Evolutionary conservation across 2,888 invertebrate species (phyloP), one percentile per base, ranked within the genome.

Genomic region (Hydroisotoma schaefferi): DNA sequence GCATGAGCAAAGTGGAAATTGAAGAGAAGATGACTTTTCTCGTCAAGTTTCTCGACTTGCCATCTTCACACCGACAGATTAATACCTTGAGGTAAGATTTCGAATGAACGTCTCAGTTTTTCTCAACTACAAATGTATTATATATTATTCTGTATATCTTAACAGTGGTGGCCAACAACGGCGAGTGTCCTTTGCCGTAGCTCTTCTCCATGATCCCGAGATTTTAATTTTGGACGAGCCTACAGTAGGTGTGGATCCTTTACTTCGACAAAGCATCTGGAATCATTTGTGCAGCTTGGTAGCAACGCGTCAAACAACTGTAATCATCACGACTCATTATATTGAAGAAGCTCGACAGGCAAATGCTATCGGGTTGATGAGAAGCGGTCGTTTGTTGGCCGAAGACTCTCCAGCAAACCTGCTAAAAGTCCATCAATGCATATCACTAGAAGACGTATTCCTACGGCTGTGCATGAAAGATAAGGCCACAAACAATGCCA

Each of bases 181-280:
- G 56, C 83, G 94, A 63, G 92, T 93, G 0, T 93, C 93, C 0
- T 91, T 94, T 77, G 90, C 93, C 1, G 91, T 92, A 33, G 93
- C 93, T 0, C 82, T 94, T 22, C 88, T 94, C 84, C 93, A 94
- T 76, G 91, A 93, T 78, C 94, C 94, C 0, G 90, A 92, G 77
- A 82, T 94, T 46, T 80, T 94, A 64, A 93, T 94, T 93, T 93
- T 27, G 33, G 52, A 52, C 18, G 55, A 47, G 23, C 55, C 53
- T 2, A 53, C 53, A 18, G 55, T 60, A 2, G 60, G 60, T 33
- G 57, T 61, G 25, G 54, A 62, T 33, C 58, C 55, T 27, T 38
- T 58, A 20, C 26, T 63, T 44, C 28, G 55, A 33, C 54, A 55
- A 28, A 65, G 91, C 77, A 94, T 94, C 76, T 94, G 94, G 94